Percentiles rank a stretch among this genome's conserved stretches.
These are phyloP conservation scores for Eledone cirrhosa DNA, from an alignment of 2,888 invertebrate species.

Conservation along the genomic window DNA sequence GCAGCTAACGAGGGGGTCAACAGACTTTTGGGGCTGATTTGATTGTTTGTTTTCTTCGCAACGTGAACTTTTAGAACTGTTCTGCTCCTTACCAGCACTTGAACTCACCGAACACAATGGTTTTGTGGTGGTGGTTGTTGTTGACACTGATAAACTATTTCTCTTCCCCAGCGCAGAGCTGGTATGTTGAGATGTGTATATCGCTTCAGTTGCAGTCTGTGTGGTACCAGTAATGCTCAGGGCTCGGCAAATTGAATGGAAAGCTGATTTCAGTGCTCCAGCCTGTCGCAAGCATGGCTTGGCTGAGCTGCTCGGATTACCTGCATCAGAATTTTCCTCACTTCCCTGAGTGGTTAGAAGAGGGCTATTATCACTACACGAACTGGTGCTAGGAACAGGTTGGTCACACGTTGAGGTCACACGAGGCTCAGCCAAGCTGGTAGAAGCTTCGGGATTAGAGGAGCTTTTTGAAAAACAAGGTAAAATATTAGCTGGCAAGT, in stretches of 20 bases:
- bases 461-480: background rate
- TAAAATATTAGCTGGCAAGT: background rate
- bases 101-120: background rate
- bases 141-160: too few species aligned
- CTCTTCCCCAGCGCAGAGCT: too few species aligned
- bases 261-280: constrained; percentile 19
- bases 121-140: too few species aligned
- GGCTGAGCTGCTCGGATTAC: background rate
- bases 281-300: constrained; percentile 17
- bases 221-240: constrained; percentile 14
- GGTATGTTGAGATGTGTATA: constrained; percentile 1
- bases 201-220: background rate
- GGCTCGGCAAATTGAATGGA: constrained; percentile 20
- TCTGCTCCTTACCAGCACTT: background rate
- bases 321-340: background rate
- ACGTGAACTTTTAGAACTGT: too few species aligned
- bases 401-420: background rate
- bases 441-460: background rate
- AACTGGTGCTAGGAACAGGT: background rate
- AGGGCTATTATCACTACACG: background rate
- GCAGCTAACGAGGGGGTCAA: too few species aligned
- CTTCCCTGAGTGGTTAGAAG: background rate
- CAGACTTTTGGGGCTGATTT: too few species aligned
- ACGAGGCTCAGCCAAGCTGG: background rate
- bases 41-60: too few species aligned